Evolutionary conservation across 1,140 invertebrate species (phyloP).

Genomic region (Drosophila miranda): DNA sequence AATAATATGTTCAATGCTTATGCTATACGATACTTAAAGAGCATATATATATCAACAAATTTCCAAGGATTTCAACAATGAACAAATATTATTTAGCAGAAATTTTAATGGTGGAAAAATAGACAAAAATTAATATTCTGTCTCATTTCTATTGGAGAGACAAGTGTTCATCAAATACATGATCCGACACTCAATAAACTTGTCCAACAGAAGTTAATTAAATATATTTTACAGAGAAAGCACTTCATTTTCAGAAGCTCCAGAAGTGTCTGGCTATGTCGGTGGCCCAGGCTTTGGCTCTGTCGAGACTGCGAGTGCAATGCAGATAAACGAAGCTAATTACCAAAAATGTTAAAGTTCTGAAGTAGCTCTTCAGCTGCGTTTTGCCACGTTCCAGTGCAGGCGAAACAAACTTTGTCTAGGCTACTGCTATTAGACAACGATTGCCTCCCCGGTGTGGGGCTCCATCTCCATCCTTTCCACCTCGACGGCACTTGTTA

Average conservation of each 20-base stretch:
- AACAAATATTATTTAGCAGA: too few relatives aligned
- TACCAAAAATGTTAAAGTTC: conserved; percentile 42
- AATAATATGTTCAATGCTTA: too few relatives aligned
- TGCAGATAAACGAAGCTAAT: conserved; percentile 54
- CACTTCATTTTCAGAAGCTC: background rate
- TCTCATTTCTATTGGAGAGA: too few relatives aligned
- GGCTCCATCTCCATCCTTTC: background rate
- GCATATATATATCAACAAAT: too few relatives aligned
- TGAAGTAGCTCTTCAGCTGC: conserved; percentile 6
- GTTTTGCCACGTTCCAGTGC: conserved; percentile 25
- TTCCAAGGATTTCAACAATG: too few relatives aligned
- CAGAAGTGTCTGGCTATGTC: conserved; percentile 3
- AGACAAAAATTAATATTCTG: too few relatives aligned
- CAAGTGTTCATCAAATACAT: too few relatives aligned
- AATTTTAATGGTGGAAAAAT: too few relatives aligned
- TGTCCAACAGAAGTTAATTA: background rate
- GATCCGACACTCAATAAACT: too few relatives aligned
- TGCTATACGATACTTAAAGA: too few relatives aligned
- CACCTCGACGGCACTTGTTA: conserved; percentile 35
- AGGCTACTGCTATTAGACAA: conserved; percentile 20
- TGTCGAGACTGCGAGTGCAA: conserved; percentile 37
- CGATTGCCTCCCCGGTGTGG: conserved; percentile 10
- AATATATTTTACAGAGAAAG: conserved; percentile 1
- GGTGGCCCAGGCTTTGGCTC: conserved; percentile 14
- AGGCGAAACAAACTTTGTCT: conserved; percentile 23